phyloP scores from a whole-genome alignment of 2,888 invertebrate genomes.

The Conops quadrifasciatus region DNA sequence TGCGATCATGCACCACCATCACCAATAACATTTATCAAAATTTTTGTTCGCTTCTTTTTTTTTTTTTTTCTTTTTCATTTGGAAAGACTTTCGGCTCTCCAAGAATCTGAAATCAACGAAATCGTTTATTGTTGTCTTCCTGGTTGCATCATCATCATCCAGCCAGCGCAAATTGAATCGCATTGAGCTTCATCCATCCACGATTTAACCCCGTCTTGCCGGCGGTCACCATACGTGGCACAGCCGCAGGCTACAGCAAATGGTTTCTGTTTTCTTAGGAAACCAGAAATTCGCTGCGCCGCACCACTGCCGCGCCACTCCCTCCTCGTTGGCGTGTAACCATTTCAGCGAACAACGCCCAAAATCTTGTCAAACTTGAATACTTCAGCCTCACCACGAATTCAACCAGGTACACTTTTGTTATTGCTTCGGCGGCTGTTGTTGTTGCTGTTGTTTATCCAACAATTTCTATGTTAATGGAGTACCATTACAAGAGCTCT shows the following conservation, averaged over 20 bases:
- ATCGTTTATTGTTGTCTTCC: not conserved
- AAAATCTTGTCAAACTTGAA: constrained; percentile 54
- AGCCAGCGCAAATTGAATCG: not conserved
- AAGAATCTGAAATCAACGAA: not conserved
- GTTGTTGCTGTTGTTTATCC: not conserved
- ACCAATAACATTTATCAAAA: too few relatives aligned
- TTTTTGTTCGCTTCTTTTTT: too few relatives aligned
- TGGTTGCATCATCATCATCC: not conserved
- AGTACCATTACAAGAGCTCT: too few relatives aligned
- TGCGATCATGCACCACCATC: too few relatives aligned
- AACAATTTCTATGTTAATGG: not conserved
- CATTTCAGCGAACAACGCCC: constrained; percentile 53
- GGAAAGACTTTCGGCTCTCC: not conserved
- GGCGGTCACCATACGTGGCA: not conserved
- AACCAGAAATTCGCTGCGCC: not conserved
- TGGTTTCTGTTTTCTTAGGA: not conserved
- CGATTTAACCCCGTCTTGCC: not conserved
- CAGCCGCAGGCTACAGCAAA: not conserved
- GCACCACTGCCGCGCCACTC: constrained; percentile 6
- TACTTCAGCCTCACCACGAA: constrained; percentile 52
- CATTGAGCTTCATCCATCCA: not conserved
- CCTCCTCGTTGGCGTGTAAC: constrained; percentile 26
- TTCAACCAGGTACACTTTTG: constrained; percentile 32
- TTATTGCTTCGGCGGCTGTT: constrained; percentile 14
- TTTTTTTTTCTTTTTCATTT: not conserved